Conservation (phyloP, 2,888 invertebrate species). For the Tiliacea aurago region DNA sequence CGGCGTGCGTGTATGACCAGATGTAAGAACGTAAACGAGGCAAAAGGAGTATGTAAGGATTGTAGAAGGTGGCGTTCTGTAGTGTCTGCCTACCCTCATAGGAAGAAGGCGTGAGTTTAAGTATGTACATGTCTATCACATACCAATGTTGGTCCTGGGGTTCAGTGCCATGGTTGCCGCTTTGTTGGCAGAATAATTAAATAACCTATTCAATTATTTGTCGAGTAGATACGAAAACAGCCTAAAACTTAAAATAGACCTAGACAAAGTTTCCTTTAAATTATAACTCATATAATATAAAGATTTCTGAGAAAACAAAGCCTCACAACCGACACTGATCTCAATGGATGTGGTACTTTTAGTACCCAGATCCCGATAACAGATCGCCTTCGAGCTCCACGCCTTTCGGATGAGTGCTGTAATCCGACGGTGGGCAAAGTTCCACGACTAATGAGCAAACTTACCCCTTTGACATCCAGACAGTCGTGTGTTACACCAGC, state of each 20-base stretch:
- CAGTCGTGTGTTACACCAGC: neutral
- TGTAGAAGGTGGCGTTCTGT: no score
- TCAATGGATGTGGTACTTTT: neutral
- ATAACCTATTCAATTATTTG: neutral
- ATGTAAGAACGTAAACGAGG: no score
- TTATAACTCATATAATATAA: neutral
- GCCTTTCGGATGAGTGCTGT: constrained; percentile 1
- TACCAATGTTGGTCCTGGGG: no score
- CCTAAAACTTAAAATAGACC: neutral
- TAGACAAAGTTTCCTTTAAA: neutral
- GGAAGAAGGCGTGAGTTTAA: no score
- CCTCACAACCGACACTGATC: neutral
- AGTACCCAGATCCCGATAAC: constrained; percentile 12
- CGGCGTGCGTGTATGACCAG: no score
- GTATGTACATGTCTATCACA: no score
- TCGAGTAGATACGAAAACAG: neutral
- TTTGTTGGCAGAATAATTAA: no score
- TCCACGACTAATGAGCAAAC: constrained; percentile 51
- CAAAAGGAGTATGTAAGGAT: no score
- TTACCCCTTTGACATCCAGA: constrained; percentile 38
- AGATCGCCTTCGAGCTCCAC: neutral
- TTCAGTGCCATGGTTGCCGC: neutral
- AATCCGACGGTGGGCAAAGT: constrained; percentile 16
- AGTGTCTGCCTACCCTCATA: no score
- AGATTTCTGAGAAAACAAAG: neutral